Evolutionary conservation across 2,888 invertebrate species (phyloP).

Genomic region (Zeuzera pyrina): DNA sequence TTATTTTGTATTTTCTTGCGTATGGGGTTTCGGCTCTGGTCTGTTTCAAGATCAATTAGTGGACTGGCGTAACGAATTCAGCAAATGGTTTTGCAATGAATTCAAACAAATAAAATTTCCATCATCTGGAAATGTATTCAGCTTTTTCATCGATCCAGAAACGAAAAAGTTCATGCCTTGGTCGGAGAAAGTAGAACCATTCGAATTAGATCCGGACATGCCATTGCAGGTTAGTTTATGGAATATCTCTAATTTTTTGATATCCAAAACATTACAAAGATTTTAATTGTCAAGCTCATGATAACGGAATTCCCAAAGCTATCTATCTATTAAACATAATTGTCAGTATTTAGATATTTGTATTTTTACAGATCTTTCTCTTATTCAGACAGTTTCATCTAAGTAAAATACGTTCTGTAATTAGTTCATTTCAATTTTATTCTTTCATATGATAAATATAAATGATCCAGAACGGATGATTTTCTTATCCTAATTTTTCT

Average conservation of each 20-base stretch:
- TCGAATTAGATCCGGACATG: conserved; percentile 88
- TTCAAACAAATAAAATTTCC: conserved; percentile 95
- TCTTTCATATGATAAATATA: background rate
- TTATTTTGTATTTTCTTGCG: conserved; percentile 90
- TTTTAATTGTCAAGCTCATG: too few relatives aligned
- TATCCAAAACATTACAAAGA: too few relatives aligned
- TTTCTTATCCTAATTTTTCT: conserved; percentile 3
- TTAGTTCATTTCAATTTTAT: background rate
- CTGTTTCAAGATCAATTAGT: conserved; percentile 92
- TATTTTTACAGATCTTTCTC: too few relatives aligned
- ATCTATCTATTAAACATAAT: too few relatives aligned
- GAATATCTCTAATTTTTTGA: background rate
- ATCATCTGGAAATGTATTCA: conserved; percentile 85
- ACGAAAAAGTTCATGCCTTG: conserved; percentile 90
- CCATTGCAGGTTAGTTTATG: conserved; percentile 83
- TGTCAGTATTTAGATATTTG: too few relatives aligned
- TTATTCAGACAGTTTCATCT: too few relatives aligned
- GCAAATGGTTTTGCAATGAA: conserved; percentile 95
- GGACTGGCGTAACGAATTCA: conserved; percentile 95
- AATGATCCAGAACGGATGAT: too few relatives aligned
- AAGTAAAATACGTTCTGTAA: too few relatives aligned
- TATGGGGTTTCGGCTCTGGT: conserved; percentile 96
- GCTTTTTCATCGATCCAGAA: conserved; percentile 90
- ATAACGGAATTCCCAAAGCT: too few relatives aligned
- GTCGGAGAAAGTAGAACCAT: conserved; percentile 84